Evolutionary conservation across 2,888 invertebrate genomes (phyloP).

Genomic region (Sesamia inferens): DNA sequence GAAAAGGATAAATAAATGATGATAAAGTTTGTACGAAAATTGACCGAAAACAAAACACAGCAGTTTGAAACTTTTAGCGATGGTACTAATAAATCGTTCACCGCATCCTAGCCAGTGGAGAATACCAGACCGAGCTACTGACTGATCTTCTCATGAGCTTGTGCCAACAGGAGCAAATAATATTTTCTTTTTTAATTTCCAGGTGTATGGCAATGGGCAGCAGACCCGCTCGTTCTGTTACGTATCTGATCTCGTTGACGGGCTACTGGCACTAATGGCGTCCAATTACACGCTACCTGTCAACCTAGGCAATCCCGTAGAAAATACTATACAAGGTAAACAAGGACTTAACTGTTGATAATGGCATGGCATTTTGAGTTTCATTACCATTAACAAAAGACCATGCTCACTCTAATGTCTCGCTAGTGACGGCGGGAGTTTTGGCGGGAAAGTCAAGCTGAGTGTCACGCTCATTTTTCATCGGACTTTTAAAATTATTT

Average conservation of each 20-base stretch:
- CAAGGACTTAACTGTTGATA: background rate
- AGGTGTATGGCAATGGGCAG: slow-evolving; percentile 96
- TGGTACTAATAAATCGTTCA: background rate
- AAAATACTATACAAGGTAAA: slow-evolving; percentile 97
- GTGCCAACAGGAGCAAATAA: background rate
- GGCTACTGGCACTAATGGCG: slow-evolving; percentile 97
- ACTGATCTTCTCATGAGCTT: background rate
- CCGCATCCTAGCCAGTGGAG: background rate
- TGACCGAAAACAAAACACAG: too few species aligned
- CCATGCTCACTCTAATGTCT: background rate
- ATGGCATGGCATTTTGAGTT: background rate
- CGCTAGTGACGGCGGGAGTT: too few species aligned
- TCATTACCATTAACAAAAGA: background rate
- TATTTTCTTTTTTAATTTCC: slow-evolving; percentile 53
- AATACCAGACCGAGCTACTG: background rate
- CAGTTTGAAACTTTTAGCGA: background rate
- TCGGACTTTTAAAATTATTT: too few species aligned
- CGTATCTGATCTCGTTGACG: slow-evolving; percentile 98
- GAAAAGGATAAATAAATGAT: background rate
- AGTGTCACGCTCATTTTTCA: too few species aligned
- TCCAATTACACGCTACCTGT: slow-evolving; percentile 98
- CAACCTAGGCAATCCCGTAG: slow-evolving; percentile 99
- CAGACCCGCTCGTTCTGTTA: slow-evolving; percentile 99
- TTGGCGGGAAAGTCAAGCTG: too few species aligned
- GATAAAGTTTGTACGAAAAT: too few species aligned